Percentiles rank a stretch among this genome's conserved stretches.
Evolutionary conservation across 2,797 vertebrate species (phyloP).

Genomic region (Telmatherina bonti): DNA sequence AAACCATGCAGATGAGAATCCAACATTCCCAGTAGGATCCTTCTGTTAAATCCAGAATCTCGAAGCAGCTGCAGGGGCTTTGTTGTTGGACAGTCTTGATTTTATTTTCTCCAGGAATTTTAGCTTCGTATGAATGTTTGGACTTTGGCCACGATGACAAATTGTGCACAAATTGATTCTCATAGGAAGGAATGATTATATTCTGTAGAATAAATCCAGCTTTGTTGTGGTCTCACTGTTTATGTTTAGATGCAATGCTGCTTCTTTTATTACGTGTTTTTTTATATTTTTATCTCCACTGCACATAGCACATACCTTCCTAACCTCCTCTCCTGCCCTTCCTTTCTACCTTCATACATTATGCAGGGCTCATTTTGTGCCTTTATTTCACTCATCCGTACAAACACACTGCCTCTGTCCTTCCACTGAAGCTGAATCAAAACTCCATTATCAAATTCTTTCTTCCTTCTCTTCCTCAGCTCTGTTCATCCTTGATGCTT

Average conservation of each 20-base stretch:
- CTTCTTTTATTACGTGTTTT: not conserved
- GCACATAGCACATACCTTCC: not conserved
- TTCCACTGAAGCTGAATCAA: conserved; percentile 16
- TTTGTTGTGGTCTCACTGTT: not conserved
- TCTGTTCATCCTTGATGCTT: conserved; percentile 4
- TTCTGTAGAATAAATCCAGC: not conserved
- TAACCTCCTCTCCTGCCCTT: not conserved
- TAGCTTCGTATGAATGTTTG: conserved; percentile 20
- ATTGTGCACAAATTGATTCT: conserved; percentile 11
- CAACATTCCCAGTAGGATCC: not conserved
- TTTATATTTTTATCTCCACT: not conserved
- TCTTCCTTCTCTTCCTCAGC: not conserved
- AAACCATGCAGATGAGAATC: conserved; percentile 6
- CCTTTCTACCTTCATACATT: conserved; percentile 3
- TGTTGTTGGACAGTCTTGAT: not conserved
- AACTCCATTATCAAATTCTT: conserved; percentile 5
- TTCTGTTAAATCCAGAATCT: not conserved
- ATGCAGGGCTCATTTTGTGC: conserved; percentile 4
- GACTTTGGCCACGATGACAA: conserved; percentile 3
- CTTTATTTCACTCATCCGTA: conserved; percentile 2
- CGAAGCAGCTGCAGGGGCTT: conserved; percentile 3
- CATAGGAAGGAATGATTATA: not conserved
- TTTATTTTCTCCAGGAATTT: conserved; percentile 14
- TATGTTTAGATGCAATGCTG: not conserved
- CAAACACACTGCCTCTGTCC: conserved; percentile 9